phyloP scores from a whole-genome alignment of 2,888 invertebrate species.

The Caenorhabditis drosophilae region DNA sequence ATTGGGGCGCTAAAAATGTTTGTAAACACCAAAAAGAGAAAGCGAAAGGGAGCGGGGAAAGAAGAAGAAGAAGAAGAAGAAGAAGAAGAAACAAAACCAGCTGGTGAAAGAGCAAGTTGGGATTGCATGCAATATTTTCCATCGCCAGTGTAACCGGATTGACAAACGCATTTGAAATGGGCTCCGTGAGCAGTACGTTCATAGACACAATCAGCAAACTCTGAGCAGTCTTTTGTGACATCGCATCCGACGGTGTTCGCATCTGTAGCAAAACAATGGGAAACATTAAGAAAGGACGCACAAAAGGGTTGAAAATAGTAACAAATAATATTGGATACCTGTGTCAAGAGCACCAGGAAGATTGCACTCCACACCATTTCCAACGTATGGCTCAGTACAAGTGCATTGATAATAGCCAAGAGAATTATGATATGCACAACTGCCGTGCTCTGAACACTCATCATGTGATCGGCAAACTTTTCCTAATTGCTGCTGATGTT shows the following conservation, averaged over 20 bases:
- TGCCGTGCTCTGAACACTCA: conserved; percentile 63
- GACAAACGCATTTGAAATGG: conserved; percentile 68
- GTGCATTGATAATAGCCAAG: conserved; percentile 63
- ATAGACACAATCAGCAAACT: conserved; percentile 68
- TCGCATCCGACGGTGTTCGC: conserved; percentile 47
- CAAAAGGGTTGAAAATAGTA: conserved; percentile 1
- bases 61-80: background rate
- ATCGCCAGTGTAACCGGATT: conserved; percentile 71
- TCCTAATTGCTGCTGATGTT: conserved; percentile 39
- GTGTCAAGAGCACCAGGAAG: conserved; percentile 35
- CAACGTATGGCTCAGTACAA: conserved; percentile 81
- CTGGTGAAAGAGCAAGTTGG: conserved; percentile 41
- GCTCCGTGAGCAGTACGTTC: conserved; percentile 51
- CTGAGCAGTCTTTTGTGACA: conserved; percentile 64
- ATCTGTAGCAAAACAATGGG: too few relatives aligned
- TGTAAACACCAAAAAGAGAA: too few relatives aligned
- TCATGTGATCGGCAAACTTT: conserved; percentile 62
- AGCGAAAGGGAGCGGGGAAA: background rate
- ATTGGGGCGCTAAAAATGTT: conserved; percentile 23
- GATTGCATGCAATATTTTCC: conserved; percentile 65
- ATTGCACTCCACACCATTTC: conserved; percentile 79
- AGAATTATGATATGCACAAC: conserved; percentile 59
- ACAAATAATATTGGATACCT: background rate
- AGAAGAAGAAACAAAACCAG: conserved; percentile 7
- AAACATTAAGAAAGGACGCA: background rate